Evolutionary conservation across 2,888 invertebrate genomes (phyloP).

Genomic region (Disparrhopalites patrizii): DNA sequence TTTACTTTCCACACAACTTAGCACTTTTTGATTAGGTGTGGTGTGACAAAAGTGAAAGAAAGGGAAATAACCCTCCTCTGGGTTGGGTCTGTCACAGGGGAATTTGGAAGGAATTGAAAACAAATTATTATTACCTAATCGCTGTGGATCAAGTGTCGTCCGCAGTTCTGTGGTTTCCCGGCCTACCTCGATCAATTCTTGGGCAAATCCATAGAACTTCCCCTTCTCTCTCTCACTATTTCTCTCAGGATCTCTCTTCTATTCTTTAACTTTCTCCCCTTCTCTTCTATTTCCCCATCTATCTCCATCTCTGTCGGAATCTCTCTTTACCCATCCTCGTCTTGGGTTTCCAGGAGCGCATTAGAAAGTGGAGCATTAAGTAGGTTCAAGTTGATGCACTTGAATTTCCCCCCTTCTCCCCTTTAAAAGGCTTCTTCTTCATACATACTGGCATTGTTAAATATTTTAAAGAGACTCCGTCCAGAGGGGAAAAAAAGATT

Average conservation of each 20-base stretch:
- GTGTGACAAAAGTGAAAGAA: slow-evolving; percentile 7
- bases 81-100: slow-evolving; percentile 24
- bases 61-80: slow-evolving; percentile 17
- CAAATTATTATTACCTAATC: slow-evolving; percentile 29
- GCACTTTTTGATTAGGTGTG: slow-evolving; percentile 17
- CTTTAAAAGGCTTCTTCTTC: not conserved
- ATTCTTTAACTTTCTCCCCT: no score
- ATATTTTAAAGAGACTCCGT: not conserved
- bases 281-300: slow-evolving; percentile 1
- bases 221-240: no score
- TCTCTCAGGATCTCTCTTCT: no score
- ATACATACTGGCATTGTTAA: not conserved
- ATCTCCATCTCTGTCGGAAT: not conserved
- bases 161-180: slow-evolving; percentile 27
- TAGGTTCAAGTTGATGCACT: not conserved
- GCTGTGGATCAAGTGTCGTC: slow-evolving; percentile 26
- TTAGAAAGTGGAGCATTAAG: not conserved
- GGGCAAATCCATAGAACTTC: no score
- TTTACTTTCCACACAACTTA: no score
- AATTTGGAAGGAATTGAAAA: slow-evolving; percentile 20
- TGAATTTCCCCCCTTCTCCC: not conserved
- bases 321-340: not conserved
- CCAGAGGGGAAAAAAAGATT: not conserved
- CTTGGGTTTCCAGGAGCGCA: not conserved
- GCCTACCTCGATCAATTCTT: no score